Conservation (phyloP, 2,113 vertebrate genomes). For the Oryctolagus cuniculus region mOryCun1.1 NC_091434.1:14797001-14797500, state of each 20-base stretch:
- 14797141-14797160: too few species aligned
- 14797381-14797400: background rate
- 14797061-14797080: too few species aligned
- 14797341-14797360: background rate
- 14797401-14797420: background rate
- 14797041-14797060: too few species aligned
- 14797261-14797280: background rate
- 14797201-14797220: too few species aligned
- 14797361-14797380: background rate
- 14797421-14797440: background rate
- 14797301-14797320: background rate
- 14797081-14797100: too few species aligned
- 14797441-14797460: background rate
- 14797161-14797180: too few species aligned
- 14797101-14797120: too few species aligned
- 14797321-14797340: background rate
- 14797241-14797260: background rate
- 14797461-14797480: background rate
- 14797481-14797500: accelerated
- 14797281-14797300: background rate
- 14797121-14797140: too few species aligned
- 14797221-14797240: background rate
- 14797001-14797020: too few species aligned
- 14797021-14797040: too few species aligned
- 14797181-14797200: too few species aligned